Evolutionary conservation across 2,888 invertebrate species (phyloP), one percentile per base, ranked within the genome.

Genomic region (Agrotis segetum): DNA sequence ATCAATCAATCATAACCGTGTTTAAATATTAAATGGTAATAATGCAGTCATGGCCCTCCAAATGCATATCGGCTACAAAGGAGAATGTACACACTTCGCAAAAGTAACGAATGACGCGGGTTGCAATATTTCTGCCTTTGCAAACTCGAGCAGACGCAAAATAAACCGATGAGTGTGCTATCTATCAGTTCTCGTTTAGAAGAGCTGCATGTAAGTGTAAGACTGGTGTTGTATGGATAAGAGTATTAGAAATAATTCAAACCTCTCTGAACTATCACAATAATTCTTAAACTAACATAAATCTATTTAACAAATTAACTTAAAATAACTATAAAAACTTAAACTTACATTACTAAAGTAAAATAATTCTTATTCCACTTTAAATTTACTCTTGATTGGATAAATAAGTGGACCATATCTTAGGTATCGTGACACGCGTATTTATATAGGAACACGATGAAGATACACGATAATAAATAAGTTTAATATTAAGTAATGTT

Each of bases 101-200:
- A 81, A 19, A 24, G 34, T 77, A 60, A 82, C 58, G 50, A 62
- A 82, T 78, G 79, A 78, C 72, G 73, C 67, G 47, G 52, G 61
- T 74, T 74, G 76, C 67, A 84, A 83, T 83, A 83, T 76, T 63
- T 82, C 71, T 73, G 61, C 69, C 11, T 67, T 65, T 73, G 63
- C 71, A 67, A 74, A 76, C 61, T 68, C 55, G 66, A 61, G 52
- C 61, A 46, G 79, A 82, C 63, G 62, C 44, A 40, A 62, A 82
- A 71, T 70, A 78, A 71, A 66, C 63, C 59, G 68, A 44, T 70
- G 67, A 40, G 56, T 19, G 17, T 29, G 53, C 50, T 46, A 78
- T 72, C 63, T 53, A 68, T 82, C 82, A 74, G 62, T 68, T 60
- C 77, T 50, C n/a, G 17, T 77, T 76, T 19, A 44, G 50, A 34